phyloP scores from a whole-genome alignment of 2,113 vertebrate genomes.

The Halichoeres trimaculatus region DNA sequence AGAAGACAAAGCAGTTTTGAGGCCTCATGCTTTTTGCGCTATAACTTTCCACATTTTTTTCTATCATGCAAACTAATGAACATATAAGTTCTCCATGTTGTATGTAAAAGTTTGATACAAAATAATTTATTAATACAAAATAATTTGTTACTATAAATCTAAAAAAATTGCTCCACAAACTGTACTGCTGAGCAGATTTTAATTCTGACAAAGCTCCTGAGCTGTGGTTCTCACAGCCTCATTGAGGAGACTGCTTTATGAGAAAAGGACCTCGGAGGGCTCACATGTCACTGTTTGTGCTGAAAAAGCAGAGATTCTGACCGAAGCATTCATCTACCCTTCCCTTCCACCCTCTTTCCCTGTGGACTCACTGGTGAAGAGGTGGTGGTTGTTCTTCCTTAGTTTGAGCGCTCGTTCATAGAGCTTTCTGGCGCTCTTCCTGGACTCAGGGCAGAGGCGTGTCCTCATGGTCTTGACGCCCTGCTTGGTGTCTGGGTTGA shows the following conservation, averaged over 20 bases:
- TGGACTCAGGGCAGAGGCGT: conserved; percentile 93
- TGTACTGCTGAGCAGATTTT: too few relatives aligned
- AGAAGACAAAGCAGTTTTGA: neutral
- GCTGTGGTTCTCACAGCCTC: neutral
- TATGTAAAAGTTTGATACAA: too few relatives aligned
- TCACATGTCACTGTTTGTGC: conserved; percentile 32
- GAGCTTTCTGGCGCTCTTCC: conserved; percentile 96
- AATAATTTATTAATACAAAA: too few relatives aligned
- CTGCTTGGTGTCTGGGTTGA: conserved; percentile 98
- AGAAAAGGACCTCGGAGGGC: conserved; percentile 8
- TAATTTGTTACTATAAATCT: too few relatives aligned
- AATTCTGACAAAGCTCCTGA: conserved; percentile 18
- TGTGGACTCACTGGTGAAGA: conserved; percentile 93
- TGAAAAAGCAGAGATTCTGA: conserved; percentile 37
- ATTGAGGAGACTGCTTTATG: conserved; percentile 3
- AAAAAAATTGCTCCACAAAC: too few relatives aligned
- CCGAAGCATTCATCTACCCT: conserved; percentile 9
- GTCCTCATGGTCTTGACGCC: conserved; percentile 97
- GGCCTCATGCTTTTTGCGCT: neutral
- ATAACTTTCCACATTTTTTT: neutral
- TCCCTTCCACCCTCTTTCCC: neutral
- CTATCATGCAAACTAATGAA: neutral
- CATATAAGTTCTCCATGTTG: neutral
- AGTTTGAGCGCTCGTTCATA: conserved; percentile 96
- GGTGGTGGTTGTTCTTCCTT: conserved; percentile 98